Base-by-base conservation (phyloP, 2,797 vertebrate species). In the Spinibarbus caldwelli region DNA sequence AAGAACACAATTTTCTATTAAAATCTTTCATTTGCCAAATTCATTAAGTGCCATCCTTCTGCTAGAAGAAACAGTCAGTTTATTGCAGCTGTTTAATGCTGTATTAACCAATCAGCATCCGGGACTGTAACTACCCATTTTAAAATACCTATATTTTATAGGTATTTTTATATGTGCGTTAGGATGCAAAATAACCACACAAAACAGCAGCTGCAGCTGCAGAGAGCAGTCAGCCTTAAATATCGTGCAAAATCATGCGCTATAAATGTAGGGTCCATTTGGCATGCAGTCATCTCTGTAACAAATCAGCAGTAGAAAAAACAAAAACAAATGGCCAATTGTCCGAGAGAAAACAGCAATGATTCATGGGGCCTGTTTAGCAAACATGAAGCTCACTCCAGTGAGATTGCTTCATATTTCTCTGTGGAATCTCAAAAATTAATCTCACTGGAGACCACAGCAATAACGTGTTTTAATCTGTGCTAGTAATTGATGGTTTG, bases 331-430 rank as follows among this genome's bases (percentile, higher is more conserved):
- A 85, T 19, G 29, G 47, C 36, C 62, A 45, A 31, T 49, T 67
- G 38, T 77, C 41, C 0, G 0, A 11, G 36, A 52, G 31, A 80
- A 77, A 82, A 70, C 47, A 38, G 31, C 10, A 29, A 34, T 57
- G 59, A 81, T 86, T 52, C 26, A 57, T 31, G 4, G 5, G 23
- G 34, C 34, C 64, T 76, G 36, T 76, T 81, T 82, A 75, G 47
- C 78, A 75, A 68, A 73, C 71, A 29, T 34, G 59, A 67, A 31
- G 41, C 19, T 66, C 45, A 82, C 71, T 68, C 41, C 21, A 43
- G 15, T 64, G 64, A 80, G 70, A 82, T 59, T 75, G 71, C 23
- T 66, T 86, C 21, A 47, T 77, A 73, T 86, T 67, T 86, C n/a
- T 78, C 47, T n/a, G 75, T 64, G n/a, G 23, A 80, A 67, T 62